These are phyloP conservation scores for Cecropterus lyciades DNA, from an alignment of 1,140 invertebrate species.

Conservation along the genomic window DNA sequence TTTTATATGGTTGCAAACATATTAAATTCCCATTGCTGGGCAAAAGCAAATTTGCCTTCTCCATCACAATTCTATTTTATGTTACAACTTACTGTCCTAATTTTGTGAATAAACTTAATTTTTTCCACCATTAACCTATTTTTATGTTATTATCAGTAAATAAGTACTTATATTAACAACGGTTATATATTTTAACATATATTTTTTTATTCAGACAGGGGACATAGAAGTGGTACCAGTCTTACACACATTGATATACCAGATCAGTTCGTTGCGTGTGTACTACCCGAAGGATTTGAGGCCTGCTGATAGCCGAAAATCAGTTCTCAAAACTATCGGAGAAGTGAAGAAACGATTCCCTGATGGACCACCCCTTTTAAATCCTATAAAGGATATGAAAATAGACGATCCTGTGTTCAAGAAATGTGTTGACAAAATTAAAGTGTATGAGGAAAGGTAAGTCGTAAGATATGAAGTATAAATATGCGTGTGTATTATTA, in stretches of 20 bases:
- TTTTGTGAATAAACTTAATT: too few species aligned
- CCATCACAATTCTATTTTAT: too few species aligned
- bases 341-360: conserved; percentile 96
- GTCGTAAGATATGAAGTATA: background rate
- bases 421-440: conserved; percentile 92
- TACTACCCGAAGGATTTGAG: conserved; percentile 96
- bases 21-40: too few species aligned
- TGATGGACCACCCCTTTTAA: conserved; percentile 93
- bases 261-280: conserved; percentile 95
- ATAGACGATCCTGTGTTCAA: conserved; percentile 94
- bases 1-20: too few species aligned
- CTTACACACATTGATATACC: conserved; percentile 91
- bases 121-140: too few species aligned
- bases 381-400: conserved; percentile 98
- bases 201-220: conserved; percentile 84
- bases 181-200: background rate
- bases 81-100: too few species aligned
- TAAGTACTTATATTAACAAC: too few species aligned
- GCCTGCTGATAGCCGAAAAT: conserved; percentile 91
- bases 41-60: too few species aligned
- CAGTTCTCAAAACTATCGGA: conserved; percentile 94
- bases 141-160: background rate
- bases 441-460: conserved; percentile 91
- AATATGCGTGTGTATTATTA: too few species aligned
- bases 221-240: conserved; percentile 96